Base-by-base conservation (phyloP, 2,113 vertebrate species). In the Arothron firmamentum region DNA sequence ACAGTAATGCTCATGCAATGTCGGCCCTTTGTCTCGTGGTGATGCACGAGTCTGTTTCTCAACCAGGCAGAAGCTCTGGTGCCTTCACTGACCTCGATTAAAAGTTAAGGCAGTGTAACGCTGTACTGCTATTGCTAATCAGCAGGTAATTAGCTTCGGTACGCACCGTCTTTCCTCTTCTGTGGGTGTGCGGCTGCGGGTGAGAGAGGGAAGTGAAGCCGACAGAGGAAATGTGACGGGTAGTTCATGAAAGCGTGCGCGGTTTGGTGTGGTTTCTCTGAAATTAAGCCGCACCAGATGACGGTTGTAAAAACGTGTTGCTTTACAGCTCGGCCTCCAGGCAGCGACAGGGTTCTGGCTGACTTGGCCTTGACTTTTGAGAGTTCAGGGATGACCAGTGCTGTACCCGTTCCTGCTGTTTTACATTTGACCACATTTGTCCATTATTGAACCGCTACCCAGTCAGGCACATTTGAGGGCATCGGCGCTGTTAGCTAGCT, bases 341-440 rank as follows among this genome's bases (percentile, higher is more conserved):
- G 78, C 65, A 69, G n/a, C n/a, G n/a, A n/a, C n/a, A n/a, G 75
- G 72, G 74, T 84, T 85, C 75, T 87, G 83, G 70, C 65, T 69
- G 70, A 64, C 80, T 76, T 79, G 51, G 66, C 70, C 66, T 68
- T 67, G 59, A 57, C 65, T 79, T 47, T 56, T 62, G 62, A 70
- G 65, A 74, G 81, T 80, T 56, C 16, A 20, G 56, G 60, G 56
- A 60, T 73, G 75, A 16, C 65, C 74, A 81, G 69, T 74, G 67
- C 51, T 48, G 31, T 80, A 52, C 52, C 67, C 67, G 76, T 87
- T 80, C 79, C 73, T 76, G 73, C 70, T 52, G 67, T 80, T 70
- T 70, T 75, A 53, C 65, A 65, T 84, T 65, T 70, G 65, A 73
- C 80, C 80, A 84, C 77, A 78, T 48, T 78, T 75, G 65, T 47